Base-by-base conservation (phyloP, 1,140 invertebrate genomes). In the Listronotus oregonensis region DNA sequence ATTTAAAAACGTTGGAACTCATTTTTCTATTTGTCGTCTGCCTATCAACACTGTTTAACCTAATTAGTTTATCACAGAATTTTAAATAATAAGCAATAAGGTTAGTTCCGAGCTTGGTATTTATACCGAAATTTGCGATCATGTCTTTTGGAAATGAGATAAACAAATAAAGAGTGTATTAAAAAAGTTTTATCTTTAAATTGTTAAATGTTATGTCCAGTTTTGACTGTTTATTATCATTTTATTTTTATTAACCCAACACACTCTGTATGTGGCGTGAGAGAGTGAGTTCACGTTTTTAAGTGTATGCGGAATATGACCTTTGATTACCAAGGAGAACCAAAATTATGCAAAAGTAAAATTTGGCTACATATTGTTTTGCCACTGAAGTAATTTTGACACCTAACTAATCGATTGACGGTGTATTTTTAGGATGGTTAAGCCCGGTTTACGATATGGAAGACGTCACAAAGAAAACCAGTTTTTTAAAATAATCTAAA, bases 71-170 rank as follows among this genome's bases (percentile, higher is more conserved):
- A 56, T 56, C 50, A 47, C 52, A 61, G 32, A 61, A 8, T 37
- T 61, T 61, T 6, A 55, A 61, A 58, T 61, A 54, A 61, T 66
- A 56, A 15, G 32, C 7, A n/a, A n/a, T n/a, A 6, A 60, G 18
- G n/a, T 39, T 34, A 42, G 59, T 64, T 10, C 21, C 34, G 12
- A 50, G 32, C 34, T 50, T 57, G 17, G 49, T 52, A 66, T 66
- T 66, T 66, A 66, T 66, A 66, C 64, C 58, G 49, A 43, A 61
- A 50, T 55, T 61, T n/a, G 40, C 37, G 32, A 66, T 55, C 58
- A 60, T 66, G 64, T 50, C 46, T 65, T 56, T 27, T 27, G 50
- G 49, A 61, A 44, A 37, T 17, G 31, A n/a, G 57, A 66, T 66
- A 66, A 59, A 40, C 17, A 10, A 54, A 9, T 52, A 44, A 12